These are phyloP conservation scores for Cherax destructor DNA, from an alignment of 1,140 invertebrate genomes.

Conservation along the genomic window DNA sequence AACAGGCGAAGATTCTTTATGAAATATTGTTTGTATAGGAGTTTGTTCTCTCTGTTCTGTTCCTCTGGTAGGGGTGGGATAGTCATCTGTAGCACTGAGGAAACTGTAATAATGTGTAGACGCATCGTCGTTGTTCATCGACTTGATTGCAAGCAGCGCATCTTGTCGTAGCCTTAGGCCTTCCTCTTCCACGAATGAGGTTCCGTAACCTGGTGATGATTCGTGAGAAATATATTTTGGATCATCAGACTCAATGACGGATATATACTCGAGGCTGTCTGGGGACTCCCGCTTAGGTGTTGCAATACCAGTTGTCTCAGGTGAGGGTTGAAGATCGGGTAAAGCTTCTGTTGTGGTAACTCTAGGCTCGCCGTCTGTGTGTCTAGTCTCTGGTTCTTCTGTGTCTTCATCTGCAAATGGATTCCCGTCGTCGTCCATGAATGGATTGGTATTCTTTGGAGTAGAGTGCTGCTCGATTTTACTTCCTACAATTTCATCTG, in stretches of 20 bases:
- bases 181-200: constrained; percentile 53
- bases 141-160: constrained; percentile 46
- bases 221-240: constrained; percentile 40
- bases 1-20: neutral
- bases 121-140: constrained; percentile 49
- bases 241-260: constrained; percentile 47
- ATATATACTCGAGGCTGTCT: constrained; percentile 47
- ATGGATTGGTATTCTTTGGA: neutral
- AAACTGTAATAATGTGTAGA: constrained; percentile 51
- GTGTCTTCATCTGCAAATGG: neutral
- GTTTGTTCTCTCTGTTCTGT: neutral
- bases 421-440: constrained; percentile 5
- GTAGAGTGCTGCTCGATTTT: neutral
- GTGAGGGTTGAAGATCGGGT: constrained; percentile 23
- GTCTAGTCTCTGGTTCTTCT: neutral
- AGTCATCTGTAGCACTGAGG: constrained; percentile 34
- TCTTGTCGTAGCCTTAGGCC: constrained; percentile 41
- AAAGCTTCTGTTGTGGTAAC: neutral
- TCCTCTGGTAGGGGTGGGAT: constrained; percentile 8
- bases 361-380: neutral
- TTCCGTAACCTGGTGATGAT: constrained; percentile 34
- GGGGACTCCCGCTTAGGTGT: constrained; percentile 11
- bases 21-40: neutral
- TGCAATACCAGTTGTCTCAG: neutral
- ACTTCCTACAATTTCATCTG: neutral